Evolutionary conservation across 2,113 vertebrate species (phyloP).

Genomic region (Raja brachyura): DNA sequence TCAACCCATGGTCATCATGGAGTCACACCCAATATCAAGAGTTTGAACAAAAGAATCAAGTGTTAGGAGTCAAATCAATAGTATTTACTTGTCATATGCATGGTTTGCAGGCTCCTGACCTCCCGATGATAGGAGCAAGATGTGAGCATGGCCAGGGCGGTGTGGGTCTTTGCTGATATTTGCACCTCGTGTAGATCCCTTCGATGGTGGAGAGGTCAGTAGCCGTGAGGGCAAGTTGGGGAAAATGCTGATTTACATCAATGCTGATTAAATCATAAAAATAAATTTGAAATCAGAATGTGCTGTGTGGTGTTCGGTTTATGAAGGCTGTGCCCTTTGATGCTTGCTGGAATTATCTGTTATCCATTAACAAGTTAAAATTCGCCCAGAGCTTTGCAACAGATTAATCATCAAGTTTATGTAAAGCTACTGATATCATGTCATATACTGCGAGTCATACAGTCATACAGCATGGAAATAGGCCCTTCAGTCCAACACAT

Average conservation of each 20-base stretch:
- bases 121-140: too few relatives aligned
- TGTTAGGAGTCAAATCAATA: too few relatives aligned
- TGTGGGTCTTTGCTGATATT: too few relatives aligned
- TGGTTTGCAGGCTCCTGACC: too few relatives aligned
- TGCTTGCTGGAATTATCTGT: neutral
- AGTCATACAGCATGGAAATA: too few relatives aligned
- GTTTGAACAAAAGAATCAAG: too few relatives aligned
- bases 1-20: neutral
- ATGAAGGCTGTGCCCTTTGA: neutral
- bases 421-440: neutral
- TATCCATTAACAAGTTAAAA: constrained; percentile 17
- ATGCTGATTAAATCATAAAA: neutral
- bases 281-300: neutral
- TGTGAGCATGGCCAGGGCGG: too few relatives aligned
- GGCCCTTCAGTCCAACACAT: too few relatives aligned
- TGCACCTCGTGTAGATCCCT: too few relatives aligned
- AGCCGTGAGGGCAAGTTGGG: too few relatives aligned
- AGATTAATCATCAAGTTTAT: neutral
- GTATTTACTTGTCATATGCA: too few relatives aligned
- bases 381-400: neutral
- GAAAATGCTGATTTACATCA: neutral
- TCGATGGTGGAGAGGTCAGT: too few relatives aligned
- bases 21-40: neutral
- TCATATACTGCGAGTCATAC: neutral
- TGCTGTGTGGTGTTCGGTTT: neutral